Evolutionary conservation across 2,888 invertebrate genomes (phyloP), one percentile per base, ranked within the genome.

Genomic region (Pandemis corylana): DNA sequence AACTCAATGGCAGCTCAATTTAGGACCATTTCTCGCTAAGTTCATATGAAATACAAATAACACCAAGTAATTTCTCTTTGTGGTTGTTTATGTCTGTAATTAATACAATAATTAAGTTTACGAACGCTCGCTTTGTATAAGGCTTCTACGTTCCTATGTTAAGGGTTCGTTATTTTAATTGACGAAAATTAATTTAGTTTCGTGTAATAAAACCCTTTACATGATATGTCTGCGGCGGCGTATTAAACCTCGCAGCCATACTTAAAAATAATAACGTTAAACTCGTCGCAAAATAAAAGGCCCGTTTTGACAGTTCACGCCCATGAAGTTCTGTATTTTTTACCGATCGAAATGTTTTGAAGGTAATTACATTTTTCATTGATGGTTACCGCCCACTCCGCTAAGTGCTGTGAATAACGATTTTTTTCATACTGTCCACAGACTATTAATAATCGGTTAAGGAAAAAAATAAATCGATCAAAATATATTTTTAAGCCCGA

Each of bases 61-160:
- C 44, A 10, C 13, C 12, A 53, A 65, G 53, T 65, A 56, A 71
- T 71, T 49, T 71, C 53, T 64, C 44, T 71, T 44, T 71, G 56
- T 56, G 65, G 20, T 49, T 28, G 42, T 28, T 59, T 10, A 61
- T 46, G 68, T 28, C n/a, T 49, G 49, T 71, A 65, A 71, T 71
- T 65, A 71, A 71, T 71, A 71, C 64, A 36, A 64, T 65, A 65
- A 71, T 71, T 71, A 71, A 59, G 71, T 65, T 71, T 65, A 13
- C 46, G 13, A 49, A 61, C 36, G 68, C 44, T 59, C 66, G n/a
- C 53, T 49, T 42, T 28, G 15, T 70, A 46, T 28, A 36, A 12
- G 56, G 61, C 36, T 61, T 69, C 28, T 44, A 7, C 15, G 10
- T 42, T 28, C 59, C 20, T 20, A 36, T 36, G n/a, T 28, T 12